phyloP scores from a whole-genome alignment of 2,888 invertebrate species.

The Acanthacorydalis orientalis region DNA sequence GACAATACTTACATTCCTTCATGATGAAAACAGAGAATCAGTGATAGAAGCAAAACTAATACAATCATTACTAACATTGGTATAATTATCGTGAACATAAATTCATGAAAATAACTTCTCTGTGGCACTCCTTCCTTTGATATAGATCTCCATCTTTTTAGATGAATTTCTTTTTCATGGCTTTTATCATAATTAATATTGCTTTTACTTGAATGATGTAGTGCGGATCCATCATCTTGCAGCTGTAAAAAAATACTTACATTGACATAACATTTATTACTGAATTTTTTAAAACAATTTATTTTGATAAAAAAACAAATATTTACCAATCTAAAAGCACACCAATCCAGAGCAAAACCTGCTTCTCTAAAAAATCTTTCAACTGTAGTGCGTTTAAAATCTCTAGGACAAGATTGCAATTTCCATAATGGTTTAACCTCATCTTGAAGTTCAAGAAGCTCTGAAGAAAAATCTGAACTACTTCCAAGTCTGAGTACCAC shows the following conservation, averaged over 20 bases:
- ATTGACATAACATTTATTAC: background rate
- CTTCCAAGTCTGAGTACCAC: conserved; percentile 72
- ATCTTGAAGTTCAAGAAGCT: conserved; percentile 50
- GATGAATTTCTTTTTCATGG: background rate
- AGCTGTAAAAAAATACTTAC: conserved; percentile 1
- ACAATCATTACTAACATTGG: conserved; percentile 51
- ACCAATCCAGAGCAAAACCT: conserved; percentile 75
- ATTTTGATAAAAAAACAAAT: background rate
- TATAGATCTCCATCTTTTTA: conserved; percentile 44
- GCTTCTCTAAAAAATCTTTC: conserved; percentile 67
- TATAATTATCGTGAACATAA: conserved; percentile 50
- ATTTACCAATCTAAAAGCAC: conserved; percentile 64
- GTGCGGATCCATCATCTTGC: conserved; percentile 17
- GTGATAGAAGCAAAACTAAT: conserved; percentile 46
- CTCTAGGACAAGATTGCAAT: conserved; percentile 57
- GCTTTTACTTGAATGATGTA: conserved; percentile 15
- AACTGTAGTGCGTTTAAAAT: conserved; percentile 71
- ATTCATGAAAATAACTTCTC: conserved; percentile 50
- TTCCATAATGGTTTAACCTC: conserved; percentile 70
- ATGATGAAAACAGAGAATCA: conserved; percentile 59
- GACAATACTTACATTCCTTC: conserved; percentile 52
- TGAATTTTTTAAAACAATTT: background rate
- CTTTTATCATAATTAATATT: background rate
- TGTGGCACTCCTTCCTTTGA: conserved; percentile 40
- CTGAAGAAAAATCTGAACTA: conserved; percentile 50